phyloP scores from a whole-genome alignment of 2,797 vertebrate genomes.

The Sciaenops ocellatus region DNA sequence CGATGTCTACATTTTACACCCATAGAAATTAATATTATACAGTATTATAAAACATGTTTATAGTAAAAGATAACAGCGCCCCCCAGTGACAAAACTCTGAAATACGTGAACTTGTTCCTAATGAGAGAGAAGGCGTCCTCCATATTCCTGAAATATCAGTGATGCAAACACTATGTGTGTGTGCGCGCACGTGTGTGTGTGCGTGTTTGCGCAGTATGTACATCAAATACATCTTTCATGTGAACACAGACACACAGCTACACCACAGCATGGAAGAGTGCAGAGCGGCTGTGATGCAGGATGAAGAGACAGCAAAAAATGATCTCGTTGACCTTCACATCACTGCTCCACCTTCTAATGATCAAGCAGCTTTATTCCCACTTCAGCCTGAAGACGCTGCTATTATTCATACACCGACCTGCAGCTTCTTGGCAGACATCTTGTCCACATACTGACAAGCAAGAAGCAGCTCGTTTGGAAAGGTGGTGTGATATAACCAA shows the following conservation, averaged over 20 bases:
- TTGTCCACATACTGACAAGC: neutral
- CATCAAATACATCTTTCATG: neutral
- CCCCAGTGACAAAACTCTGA: slow-evolving; percentile 26
- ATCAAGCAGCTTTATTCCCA: neutral
- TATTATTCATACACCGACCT: neutral
- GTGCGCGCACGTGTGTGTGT: neutral
- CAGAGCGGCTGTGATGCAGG: neutral
- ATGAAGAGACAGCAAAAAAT: neutral
- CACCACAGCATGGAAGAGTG: neutral
- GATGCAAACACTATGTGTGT: neutral
- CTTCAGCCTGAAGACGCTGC: slow-evolving; percentile 14
- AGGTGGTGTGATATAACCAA: neutral
- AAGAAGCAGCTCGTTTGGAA: neutral
- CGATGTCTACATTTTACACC: neutral
- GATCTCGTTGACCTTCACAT: slow-evolving; percentile 22
- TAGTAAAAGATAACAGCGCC: slow-evolving; percentile 45
- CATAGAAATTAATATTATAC: neutral
- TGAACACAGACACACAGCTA: neutral
- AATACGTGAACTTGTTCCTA: slow-evolving; percentile 2
- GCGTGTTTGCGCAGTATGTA: neutral
- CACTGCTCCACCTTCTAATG: slow-evolving; percentile 8
- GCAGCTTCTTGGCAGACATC: neutral
- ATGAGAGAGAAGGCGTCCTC: neutral
- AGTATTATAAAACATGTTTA: neutral
- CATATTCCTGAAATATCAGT: neutral